Conservation (phyloP, 2,113 vertebrate genomes). For the Vulpes vulpes region DNA sequence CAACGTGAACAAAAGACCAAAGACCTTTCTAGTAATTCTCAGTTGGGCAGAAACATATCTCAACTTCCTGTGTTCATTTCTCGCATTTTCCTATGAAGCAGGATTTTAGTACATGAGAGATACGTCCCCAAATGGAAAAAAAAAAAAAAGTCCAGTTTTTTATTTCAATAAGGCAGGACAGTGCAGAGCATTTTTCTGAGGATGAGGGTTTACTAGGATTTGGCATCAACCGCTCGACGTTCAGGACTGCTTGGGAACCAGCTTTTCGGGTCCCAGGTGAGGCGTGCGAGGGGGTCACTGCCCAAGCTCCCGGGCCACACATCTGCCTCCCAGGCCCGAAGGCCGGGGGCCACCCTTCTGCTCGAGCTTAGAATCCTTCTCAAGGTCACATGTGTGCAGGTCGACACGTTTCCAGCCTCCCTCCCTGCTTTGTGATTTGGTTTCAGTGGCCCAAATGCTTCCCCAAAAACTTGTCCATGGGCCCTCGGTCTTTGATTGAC, state of each 20-base stretch:
- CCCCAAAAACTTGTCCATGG: background rate
- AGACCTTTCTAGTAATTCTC: background rate
- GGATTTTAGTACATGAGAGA: background rate
- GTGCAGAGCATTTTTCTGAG: background rate
- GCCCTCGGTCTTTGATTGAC: background rate
- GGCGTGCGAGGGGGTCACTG: background rate
- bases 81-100: background rate
- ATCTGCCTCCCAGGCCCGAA: background rate
- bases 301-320: accelerated
- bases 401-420: background rate
- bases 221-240: background rate
- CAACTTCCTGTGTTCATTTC: background rate
- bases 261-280: background rate
- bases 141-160: background rate
- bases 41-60: background rate
- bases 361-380: background rate
- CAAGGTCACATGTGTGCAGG: background rate
- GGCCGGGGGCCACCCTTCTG: background rate
- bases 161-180: background rate
- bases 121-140: background rate
- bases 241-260: background rate
- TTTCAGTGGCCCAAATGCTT: background rate
- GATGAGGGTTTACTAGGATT: background rate
- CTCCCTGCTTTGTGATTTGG: background rate
- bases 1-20: background rate